phyloP scores from a whole-genome alignment of 2,888 invertebrate genomes.

The Drosophila peninsularis region DNA sequence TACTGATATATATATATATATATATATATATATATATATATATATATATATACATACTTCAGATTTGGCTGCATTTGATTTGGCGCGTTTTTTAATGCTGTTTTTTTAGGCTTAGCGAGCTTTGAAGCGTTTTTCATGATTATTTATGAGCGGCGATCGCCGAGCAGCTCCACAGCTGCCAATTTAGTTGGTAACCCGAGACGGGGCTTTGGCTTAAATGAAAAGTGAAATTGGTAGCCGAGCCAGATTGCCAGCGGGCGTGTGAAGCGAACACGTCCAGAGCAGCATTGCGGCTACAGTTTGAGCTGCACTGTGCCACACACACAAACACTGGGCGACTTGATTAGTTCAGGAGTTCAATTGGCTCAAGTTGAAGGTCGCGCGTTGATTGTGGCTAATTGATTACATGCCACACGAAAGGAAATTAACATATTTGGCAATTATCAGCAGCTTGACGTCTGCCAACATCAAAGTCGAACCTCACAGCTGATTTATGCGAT shows the following conservation, averaged over 20 bases:
- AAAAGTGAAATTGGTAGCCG: conserved; percentile 72
- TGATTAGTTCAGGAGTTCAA: conserved; percentile 49
- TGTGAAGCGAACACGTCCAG: conserved; percentile 62
- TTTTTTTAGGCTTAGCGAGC: conserved; percentile 60
- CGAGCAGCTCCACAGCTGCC: conserved; percentile 43
- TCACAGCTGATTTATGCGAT: conserved; percentile 60
- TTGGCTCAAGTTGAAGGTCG: conserved; percentile 44
- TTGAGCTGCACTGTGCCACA: not conserved
- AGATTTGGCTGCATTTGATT: conserved; percentile 26
- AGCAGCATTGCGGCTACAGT: conserved; percentile 21
- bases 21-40: too few relatives aligned
- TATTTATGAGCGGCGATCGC: conserved; percentile 64
- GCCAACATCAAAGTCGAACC: conserved; percentile 17
- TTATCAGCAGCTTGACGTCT: conserved; percentile 27
- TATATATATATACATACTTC: conserved; percentile 8
- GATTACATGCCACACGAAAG: conserved; percentile 44
- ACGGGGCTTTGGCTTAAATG: conserved; percentile 33
- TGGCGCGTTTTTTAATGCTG: conserved; percentile 64
- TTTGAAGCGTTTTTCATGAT: conserved; percentile 70
- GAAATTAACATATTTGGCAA: conserved; percentile 75
- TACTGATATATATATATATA: not conserved
- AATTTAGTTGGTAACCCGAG: conserved; percentile 60
- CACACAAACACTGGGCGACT: conserved; percentile 13
- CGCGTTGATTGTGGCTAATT: conserved; percentile 67
- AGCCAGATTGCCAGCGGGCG: conserved; percentile 45